phyloP scores from a whole-genome alignment of 2,797 vertebrate genomes.

The Sebastes diploproa region DNA sequence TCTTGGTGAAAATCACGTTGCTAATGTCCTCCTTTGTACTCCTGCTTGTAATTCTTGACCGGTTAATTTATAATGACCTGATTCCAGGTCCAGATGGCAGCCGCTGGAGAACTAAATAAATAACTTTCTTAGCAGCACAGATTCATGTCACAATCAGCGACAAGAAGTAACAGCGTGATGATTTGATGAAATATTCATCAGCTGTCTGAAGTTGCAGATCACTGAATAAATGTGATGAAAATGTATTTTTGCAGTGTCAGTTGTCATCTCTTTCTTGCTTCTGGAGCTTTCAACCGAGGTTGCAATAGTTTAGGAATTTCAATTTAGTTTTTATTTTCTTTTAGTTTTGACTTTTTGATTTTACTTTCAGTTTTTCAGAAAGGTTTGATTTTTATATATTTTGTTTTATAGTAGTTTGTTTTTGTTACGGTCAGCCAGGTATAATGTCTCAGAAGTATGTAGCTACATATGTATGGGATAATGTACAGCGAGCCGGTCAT shows the following conservation, averaged over 20 bases:
- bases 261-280: not conserved
- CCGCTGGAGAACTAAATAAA: not conserved
- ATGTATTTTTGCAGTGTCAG: not conserved
- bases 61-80: slow-evolving; percentile 24
- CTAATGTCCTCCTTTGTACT: slow-evolving; percentile 36
- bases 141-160: not conserved
- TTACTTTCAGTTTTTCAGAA: no score
- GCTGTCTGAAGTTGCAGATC: not conserved
- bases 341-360: no score
- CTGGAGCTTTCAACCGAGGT: not conserved
- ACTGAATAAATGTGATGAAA: not conserved
- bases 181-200: not conserved
- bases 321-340: no score
- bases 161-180: not conserved
- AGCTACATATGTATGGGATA: no score
- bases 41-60: slow-evolving; percentile 18
- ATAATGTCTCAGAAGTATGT: no score
- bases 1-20: not conserved
- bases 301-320: no score
- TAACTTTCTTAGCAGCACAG: not conserved
- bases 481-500: no score
- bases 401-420: no score
- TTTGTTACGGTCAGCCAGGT: no score
- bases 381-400: no score
- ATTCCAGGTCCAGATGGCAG: slow-evolving; percentile 6